Conservation (phyloP, 1,140 invertebrate species). For the Heliconius congener region DNA sequence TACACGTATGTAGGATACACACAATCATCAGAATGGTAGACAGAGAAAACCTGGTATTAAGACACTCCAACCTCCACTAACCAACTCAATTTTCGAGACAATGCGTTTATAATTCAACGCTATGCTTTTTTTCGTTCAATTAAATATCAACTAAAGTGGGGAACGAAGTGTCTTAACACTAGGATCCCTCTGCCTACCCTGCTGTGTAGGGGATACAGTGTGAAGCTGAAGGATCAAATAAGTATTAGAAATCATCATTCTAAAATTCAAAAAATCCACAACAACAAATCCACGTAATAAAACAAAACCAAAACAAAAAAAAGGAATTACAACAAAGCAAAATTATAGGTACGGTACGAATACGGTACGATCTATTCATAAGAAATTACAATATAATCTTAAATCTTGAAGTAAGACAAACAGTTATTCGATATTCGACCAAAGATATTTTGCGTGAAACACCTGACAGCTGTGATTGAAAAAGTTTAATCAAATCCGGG, state of each 20-base stretch:
- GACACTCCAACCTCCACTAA: no score
- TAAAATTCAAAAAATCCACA: not conserved
- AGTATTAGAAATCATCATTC: not conserved
- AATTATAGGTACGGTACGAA: not conserved
- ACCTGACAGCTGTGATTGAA: conserved; percentile 21
- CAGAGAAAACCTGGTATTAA: no score
- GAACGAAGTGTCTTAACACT: no score
- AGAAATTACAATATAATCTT: conserved; percentile 5
- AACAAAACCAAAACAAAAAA: not conserved
- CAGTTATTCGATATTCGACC: conserved; percentile 9
- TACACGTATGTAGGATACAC: no score
- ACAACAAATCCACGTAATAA: not conserved
- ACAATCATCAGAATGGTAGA: no score
- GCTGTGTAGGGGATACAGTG: no score
- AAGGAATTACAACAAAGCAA: not conserved
- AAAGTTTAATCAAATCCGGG: conserved; percentile 19
- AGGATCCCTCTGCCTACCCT: no score
- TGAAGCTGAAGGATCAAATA: no score
- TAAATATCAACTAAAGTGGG: no score
- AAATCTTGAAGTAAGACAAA: conserved; percentile 13
- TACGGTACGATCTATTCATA: not conserved
- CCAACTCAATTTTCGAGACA: no score
- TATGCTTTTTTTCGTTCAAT: no score
- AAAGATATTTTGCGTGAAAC: conserved; percentile 25
- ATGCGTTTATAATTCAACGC: no score